Conservation (phyloP, 2,113 vertebrate genomes). For the Brachyistius frenatus region DNA sequence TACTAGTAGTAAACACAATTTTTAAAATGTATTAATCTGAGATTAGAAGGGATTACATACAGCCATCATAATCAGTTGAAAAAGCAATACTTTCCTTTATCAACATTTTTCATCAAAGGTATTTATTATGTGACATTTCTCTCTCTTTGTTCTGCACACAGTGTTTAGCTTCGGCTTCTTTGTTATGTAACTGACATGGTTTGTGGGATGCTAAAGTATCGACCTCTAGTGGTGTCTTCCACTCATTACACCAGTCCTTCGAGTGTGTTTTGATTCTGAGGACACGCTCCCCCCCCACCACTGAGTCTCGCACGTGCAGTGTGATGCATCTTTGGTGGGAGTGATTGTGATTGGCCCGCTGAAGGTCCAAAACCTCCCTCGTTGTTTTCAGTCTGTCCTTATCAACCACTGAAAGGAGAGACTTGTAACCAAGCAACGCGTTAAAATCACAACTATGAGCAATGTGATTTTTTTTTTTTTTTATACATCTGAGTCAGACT, state of each 20-base stretch:
- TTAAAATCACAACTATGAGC: background rate
- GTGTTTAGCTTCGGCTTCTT: conserved; percentile 55
- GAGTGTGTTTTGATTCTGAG: conserved; percentile 62
- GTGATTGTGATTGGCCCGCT: conserved; percentile 15
- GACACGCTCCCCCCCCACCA: background rate
- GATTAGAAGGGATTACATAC: conserved; percentile 42
- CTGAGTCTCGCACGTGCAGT: conserved; percentile 39
- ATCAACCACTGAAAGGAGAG: background rate
- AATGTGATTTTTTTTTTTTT: background rate
- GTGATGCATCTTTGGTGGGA: conserved; percentile 14
- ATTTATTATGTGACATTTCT: conserved; percentile 1
- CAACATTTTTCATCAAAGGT: conserved; percentile 25
- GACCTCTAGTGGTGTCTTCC: conserved; percentile 63
- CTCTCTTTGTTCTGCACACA: conserved; percentile 46
- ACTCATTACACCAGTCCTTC: conserved; percentile 11
- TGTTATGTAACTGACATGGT: conserved; percentile 69
- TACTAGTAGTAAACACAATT: background rate
- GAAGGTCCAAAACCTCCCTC: background rate
- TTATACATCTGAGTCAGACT: conserved; percentile 13
- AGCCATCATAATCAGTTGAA: conserved; percentile 8
- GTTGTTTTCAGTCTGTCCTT: conserved; percentile 4
- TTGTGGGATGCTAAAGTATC: conserved; percentile 21
- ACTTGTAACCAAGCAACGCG: background rate
- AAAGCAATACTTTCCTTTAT: background rate
- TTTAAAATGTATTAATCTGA: conserved; percentile 38